Base-by-base conservation (phyloP, 2,888 invertebrate species). In the Euclidia mi region DNA sequence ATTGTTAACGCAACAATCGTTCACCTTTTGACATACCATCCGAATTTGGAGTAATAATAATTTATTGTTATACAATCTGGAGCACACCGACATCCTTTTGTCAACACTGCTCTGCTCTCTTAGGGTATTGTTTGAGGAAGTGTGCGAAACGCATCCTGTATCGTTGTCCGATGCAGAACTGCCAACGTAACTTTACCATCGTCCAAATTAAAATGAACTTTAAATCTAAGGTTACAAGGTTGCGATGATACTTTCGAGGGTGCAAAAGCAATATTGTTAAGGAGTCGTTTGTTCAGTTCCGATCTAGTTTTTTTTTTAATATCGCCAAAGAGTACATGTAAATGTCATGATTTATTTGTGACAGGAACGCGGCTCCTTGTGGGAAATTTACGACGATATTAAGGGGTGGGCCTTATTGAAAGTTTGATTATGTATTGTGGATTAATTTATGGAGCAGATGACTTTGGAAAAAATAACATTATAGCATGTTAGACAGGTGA, bases 381-480 rank as follows among this genome's bases (percentile, higher is more conserved):
- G 94, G 92, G 93, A 94, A 92, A 92, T 94, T 92, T 93, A 93
- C 89, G 92, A 90, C 71, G 80, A 79, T 73, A 81, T 84, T 76
- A 75, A 91, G 87, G 91, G 91, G 90, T 89, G 87, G 87, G 83
- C 62, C 56, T 55, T 71, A 76, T 82, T 80, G 75, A 73, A 71
- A 73, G 68, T 81, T 80, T 85, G 85, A 87, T 85, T 87, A 79
- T 78, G 78, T 83, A 85, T 85, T 84, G 79, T 81, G 71, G 65
- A 77, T 76, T 76, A 71, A 80, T 76, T 79, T 81, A 82, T 78
- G 67, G 51, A 71, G 72, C 74, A 76, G 76, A 79, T 78, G 76
- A 76, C 75, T 74, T 60, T 60, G 56, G 68, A 64, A n/a, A 38
- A 65, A 75, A 56, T 57, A 58, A 62, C 34, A n/a, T 10, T 55